Conservation (phyloP, 2,888 invertebrate species). For the Empis livida region DNA sequence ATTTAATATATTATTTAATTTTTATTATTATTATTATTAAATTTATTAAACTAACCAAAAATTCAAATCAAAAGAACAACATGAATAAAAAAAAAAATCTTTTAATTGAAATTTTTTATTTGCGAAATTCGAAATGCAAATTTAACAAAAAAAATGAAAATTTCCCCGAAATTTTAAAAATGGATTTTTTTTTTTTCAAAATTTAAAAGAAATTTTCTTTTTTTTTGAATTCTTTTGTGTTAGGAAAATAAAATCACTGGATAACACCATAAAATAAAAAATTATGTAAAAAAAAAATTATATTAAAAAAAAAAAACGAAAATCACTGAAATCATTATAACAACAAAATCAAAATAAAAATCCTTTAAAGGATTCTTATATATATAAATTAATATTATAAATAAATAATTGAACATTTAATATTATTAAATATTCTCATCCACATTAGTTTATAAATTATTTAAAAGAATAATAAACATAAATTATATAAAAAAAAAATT, state of each 20-base stretch:
- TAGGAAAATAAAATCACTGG: conserved; percentile 7
- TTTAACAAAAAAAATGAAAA: not conserved
- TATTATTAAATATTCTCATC: no score
- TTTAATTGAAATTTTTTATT: conserved; percentile 1
- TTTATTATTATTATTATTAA: conserved; percentile 1
- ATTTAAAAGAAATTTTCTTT: not conserved
- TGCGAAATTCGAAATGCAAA: not conserved
- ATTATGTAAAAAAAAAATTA: conserved; percentile 4
- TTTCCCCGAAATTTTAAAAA: not conserved
- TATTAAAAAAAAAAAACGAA: conserved; percentile 5
- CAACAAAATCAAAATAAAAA: no score
- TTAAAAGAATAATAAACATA: not conserved
- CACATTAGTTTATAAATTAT: not conserved
- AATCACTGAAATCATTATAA: no score
- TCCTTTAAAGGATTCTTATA: no score
- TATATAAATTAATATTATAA: not conserved
- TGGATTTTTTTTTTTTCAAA: not conserved
- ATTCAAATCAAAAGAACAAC: not conserved
- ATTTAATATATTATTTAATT: no score
- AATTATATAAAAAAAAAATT: not conserved
- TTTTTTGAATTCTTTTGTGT: conserved; percentile 1
- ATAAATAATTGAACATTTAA: conserved; percentile 7
- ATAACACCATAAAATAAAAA: conserved; percentile 8
- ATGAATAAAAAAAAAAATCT: conserved; percentile 2
- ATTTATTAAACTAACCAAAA: not conserved